These are phyloP conservation scores for Centruroides sculpturatus DNA, from an alignment of 1,140 invertebrate genomes.

Conservation along the genomic window DNA sequence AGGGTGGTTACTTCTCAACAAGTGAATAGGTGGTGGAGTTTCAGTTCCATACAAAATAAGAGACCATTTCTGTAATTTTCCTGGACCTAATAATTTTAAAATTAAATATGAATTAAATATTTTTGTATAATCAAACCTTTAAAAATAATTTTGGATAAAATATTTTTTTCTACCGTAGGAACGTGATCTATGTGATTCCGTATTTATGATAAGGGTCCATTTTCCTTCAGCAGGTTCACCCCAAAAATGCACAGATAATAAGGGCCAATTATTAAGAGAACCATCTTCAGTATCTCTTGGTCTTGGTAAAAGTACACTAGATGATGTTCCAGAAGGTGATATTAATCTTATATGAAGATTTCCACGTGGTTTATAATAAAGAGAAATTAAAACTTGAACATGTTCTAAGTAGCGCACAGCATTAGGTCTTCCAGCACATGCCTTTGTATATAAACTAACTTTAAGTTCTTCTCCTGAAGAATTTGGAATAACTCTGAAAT, in stretches of 20 bases:
- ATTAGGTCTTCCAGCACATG: slow-evolving; percentile 74
- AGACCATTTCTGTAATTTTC: slow-evolving; percentile 16
- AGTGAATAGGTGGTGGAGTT: background rate
- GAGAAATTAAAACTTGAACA: slow-evolving; percentile 89
- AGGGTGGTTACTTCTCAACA: background rate
- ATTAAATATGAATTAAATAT: slow-evolving; percentile 24
- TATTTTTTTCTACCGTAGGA: too few species aligned
- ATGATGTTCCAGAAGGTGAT: slow-evolving; percentile 93
- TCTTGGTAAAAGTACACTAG: slow-evolving; percentile 61
- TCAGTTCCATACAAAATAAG: slow-evolving; percentile 18
- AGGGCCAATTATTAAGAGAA: slow-evolving; percentile 98
- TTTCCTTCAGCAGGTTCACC: slow-evolving; percentile 90
- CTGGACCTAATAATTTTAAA: background rate
- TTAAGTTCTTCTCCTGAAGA: slow-evolving; percentile 6
- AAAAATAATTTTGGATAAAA: too few species aligned
- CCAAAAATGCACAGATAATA: slow-evolving; percentile 99
- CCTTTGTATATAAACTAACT: slow-evolving; percentile 63
- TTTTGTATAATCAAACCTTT: too few species aligned
- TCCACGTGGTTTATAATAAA: slow-evolving; percentile 80
- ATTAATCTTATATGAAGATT: slow-evolving; percentile 88
- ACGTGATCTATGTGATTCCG: too few species aligned
- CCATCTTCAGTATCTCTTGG: slow-evolving; percentile 87
- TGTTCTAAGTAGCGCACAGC: slow-evolving; percentile 94
- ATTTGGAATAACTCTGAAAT: slow-evolving; percentile 11
- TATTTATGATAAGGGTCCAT: slow-evolving; percentile 51